phyloP scores from a whole-genome alignment of 2,888 invertebrate genomes.

The Drosophila mercatorum region DNA sequence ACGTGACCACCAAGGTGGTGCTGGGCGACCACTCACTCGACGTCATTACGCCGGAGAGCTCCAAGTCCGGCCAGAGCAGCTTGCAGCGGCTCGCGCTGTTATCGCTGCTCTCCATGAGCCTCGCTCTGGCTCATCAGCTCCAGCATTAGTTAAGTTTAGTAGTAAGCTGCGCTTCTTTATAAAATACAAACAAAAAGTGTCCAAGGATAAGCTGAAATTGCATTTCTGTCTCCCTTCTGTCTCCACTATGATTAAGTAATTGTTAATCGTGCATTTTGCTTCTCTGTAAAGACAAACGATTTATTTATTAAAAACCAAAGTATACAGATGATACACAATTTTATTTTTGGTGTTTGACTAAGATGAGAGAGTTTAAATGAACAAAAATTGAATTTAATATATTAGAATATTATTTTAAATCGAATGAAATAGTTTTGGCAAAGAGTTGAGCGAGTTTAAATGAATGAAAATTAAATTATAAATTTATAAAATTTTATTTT shows the following conservation, averaged over 20 bases:
- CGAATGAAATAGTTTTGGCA: too few species aligned
- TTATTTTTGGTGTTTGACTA: neutral
- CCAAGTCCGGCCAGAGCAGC: conserved; percentile 58
- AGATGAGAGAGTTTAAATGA: neutral
- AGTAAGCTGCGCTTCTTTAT: conserved; percentile 37
- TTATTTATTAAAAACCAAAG: conserved; percentile 81
- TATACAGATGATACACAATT: conserved; percentile 49
- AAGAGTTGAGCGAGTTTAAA: too few species aligned
- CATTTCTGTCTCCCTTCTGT: conserved; percentile 43
- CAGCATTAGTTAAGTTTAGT: conserved; percentile 50
- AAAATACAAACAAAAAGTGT: conserved; percentile 23
- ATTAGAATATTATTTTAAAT: too few species aligned
- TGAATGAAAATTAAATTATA: too few species aligned
- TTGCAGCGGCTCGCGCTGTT: conserved; percentile 22
- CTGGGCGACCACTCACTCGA: conserved; percentile 65
- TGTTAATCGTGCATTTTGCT: conserved; percentile 67
- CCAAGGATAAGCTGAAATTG: conserved; percentile 37
- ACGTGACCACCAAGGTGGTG: conserved; percentile 55
- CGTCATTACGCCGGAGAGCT: conserved; percentile 73
- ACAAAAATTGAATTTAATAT: too few species aligned
- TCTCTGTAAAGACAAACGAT: conserved; percentile 73
- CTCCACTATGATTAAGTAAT: conserved; percentile 55
- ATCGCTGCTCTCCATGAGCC: conserved; percentile 20
- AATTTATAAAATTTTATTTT: too few species aligned
- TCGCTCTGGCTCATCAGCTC: conserved; percentile 15